Conservation (phyloP, 2,113 vertebrate genomes). For the Pleuronectes platessa region DNA sequence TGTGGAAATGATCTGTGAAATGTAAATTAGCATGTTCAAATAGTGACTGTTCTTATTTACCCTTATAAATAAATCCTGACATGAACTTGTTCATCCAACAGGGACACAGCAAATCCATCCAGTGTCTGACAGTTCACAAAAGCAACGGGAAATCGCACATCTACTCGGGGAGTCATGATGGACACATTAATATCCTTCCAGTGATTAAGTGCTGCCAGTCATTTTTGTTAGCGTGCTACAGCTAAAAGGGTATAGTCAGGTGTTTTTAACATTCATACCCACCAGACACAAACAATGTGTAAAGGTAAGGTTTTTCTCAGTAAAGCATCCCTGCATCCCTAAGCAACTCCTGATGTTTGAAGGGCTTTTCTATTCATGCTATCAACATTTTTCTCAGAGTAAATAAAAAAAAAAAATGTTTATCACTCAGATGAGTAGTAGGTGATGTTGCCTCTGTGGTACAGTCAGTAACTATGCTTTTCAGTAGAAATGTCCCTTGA, state of each 20-base stretch:
- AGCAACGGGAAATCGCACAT: slow-evolving; percentile 86
- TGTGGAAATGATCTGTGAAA: background rate
- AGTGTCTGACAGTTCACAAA: slow-evolving; percentile 92
- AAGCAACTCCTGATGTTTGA: too few relatives aligned
- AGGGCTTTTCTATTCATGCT: too few relatives aligned
- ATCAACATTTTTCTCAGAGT: too few relatives aligned
- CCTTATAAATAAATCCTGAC: background rate
- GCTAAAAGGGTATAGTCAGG: background rate
- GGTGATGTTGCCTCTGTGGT: too few relatives aligned
- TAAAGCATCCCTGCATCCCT: too few relatives aligned
- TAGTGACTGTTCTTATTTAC: background rate
- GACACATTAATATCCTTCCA: slow-evolving; percentile 98
- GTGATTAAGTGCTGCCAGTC: background rate
- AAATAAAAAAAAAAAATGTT: too few relatives aligned
- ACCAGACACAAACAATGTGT: too few relatives aligned
- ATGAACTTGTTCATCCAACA: slow-evolving; percentile 63
- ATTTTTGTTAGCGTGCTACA: background rate
- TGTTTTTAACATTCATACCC: too few relatives aligned
- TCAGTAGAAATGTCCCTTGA: too few relatives aligned
- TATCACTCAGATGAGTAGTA: too few relatives aligned
- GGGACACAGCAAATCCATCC: slow-evolving; percentile 97
- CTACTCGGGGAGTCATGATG: slow-evolving; percentile 96
- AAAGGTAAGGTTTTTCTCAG: too few relatives aligned
- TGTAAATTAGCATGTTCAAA: background rate
- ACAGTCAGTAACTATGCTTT: too few relatives aligned